Base-by-base conservation (phyloP, 2,888 invertebrate genomes). In the Gnatocerus cornutus region DNA sequence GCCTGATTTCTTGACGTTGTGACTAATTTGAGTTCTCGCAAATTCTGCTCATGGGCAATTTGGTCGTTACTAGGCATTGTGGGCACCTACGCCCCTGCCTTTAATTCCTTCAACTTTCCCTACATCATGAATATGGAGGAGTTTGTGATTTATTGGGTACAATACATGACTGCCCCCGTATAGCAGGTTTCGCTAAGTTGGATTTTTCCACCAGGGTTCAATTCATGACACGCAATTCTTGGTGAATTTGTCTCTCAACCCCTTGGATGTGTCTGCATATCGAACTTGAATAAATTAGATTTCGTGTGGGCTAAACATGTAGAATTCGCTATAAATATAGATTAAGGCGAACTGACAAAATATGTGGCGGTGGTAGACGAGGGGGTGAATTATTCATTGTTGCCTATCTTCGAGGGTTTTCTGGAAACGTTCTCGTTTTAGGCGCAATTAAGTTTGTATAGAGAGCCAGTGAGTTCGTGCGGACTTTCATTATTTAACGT, bases 141-240 rank as follows among this genome's bases (percentile, higher is more conserved):
- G 64, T 43, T 59, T 52, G 52, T 69, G 69, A 72, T 74, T 74
- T 73, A 74, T 74, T 69, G 62, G 71, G 72, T 73, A 68, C 69
- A 69, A 68, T 63, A 63, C 68, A 69, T 70, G 66, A 73, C 68
- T 73, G 58, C 68, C 56, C 64, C 56, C 46, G 63, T 59, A 43
- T 43, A 58, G 64, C 62, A 65, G 71, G 71, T 69, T 71, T 33
- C 56, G 69, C 69, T 65, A 63, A 68, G 72, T 73, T 71, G 64
- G 68, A 68, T 68, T 72, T 72, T 71, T 68, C 71, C 52, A 21
- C 58, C 30, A 43, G 68, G 68, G 68, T 55, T 45, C 46, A 27
- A 52, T 41, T 29, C 55, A 55, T n/a, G 48, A 58, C 58, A 66
- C 66, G 66, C 66, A 48, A 66, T 41, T 66, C 58, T 48, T 50